Conservation (phyloP, 2,113 vertebrate genomes). For the Galeopterus variegatus region DNA sequence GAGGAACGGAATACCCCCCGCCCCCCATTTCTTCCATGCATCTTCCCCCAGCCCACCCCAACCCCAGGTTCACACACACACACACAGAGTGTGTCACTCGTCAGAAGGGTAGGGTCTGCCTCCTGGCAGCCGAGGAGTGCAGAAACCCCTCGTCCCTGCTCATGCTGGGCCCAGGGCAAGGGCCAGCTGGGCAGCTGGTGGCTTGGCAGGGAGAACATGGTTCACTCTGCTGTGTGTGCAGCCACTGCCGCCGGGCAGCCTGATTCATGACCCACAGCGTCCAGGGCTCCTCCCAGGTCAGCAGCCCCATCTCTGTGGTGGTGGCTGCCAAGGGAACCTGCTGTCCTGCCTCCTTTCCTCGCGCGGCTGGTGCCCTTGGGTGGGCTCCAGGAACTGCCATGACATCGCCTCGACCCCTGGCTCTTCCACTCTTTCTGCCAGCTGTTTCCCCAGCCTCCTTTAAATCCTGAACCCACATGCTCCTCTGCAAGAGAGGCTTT, state of each 20-base stretch:
- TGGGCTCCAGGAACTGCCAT: background rate
- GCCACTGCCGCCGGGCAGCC: background rate
- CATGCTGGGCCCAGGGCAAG: constrained; percentile 36
- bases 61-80: background rate
- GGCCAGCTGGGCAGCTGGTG: constrained; percentile 59
- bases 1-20: background rate
- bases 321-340: background rate
- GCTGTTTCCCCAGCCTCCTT: background rate
- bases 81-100: background rate
- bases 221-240: constrained; percentile 32
- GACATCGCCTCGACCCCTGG: background rate
- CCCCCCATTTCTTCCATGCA: background rate
- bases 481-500: background rate
- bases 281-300: background rate
- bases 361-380: background rate
- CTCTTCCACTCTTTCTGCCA: background rate
- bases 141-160: background rate
- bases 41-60: background rate
- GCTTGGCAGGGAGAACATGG: constrained; percentile 43
- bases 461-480: background rate
- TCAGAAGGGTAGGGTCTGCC: background rate
- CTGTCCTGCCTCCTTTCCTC: background rate
- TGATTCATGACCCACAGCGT: background rate
- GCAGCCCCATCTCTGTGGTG: background rate
- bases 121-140: background rate